Base-by-base conservation (phyloP, 2,888 invertebrate genomes). In the Coenonympha glycerion region DNA sequence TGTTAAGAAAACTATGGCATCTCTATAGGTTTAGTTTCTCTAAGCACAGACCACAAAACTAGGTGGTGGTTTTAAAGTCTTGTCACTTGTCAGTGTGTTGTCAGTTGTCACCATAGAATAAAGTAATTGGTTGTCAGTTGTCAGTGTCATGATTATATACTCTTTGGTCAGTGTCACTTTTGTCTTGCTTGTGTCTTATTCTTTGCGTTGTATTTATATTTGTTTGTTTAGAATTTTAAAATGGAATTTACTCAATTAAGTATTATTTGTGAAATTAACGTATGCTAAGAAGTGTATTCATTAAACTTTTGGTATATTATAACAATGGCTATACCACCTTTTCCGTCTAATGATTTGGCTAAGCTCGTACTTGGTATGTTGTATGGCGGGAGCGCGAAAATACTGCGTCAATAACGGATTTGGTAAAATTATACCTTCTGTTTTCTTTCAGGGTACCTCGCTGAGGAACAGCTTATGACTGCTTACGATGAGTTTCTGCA, bases 401-500 rank as follows among this genome's bases (percentile, higher is more conserved):
- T 33, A 47, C 54, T 39, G 34, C 49, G 42, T 31, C 46, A 37
- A 24, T 64, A 68, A 67, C 66, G 63, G 63, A 52, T 42, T 52
- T 48, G 34, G 22, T n/a, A 36, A 24, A 21, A 56, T 48, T 58
- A n/a, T n/a, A 47, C 33, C 19, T 26, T 31, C n/a, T 26, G 45
- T 36, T 8, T n/a, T 19, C 42, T 50, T 55, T 46, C 49, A 88
- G 88, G 87, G 46, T 87, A 88, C 60, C 70, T 88, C 34, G 82
- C 82, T 21, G 87, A 87, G 57, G 86, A 87, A 64, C 82, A 87
- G 65, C 75, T 87, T 51, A 84, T 84, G 85, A 82, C 82, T 22
- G 85, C 82, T 0, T 87, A 87, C 63, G 85, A 87, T 73, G 87
- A 87, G 64, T 87, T 88, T 58, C 66, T 88, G 2, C 79, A 82